phyloP scores from a whole-genome alignment of 1,140 invertebrate genomes.

The Drosophila burlai region DNA sequence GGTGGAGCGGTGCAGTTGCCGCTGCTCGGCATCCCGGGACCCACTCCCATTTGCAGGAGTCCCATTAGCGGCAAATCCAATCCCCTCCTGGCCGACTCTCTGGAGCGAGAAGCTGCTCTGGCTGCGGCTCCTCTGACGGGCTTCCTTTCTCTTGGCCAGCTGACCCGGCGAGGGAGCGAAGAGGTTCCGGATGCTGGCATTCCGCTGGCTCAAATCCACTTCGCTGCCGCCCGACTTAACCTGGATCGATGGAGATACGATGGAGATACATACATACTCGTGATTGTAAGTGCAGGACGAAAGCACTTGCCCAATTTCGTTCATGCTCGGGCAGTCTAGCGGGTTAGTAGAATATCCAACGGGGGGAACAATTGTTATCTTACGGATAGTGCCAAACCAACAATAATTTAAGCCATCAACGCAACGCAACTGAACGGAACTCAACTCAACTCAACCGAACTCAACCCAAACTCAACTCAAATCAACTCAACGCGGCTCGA shows the following conservation, averaged over 20 bases:
- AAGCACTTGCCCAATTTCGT: slow-evolving; percentile 33
- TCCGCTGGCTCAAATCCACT: slow-evolving; percentile 64
- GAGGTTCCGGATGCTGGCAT: slow-evolving; percentile 76
- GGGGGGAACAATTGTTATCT: slow-evolving; percentile 44
- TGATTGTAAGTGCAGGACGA: slow-evolving; percentile 48
- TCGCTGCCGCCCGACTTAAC: slow-evolving; percentile 70
- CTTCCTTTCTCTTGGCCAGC: slow-evolving; percentile 63
- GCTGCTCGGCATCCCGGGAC: background rate
- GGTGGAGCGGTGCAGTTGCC: slow-evolving; percentile 9
- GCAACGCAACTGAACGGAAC: slow-evolving; percentile 35
- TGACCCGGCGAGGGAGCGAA: slow-evolving; percentile 59
- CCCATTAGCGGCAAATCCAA: slow-evolving; percentile 11
- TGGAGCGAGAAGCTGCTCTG: slow-evolving; percentile 70
- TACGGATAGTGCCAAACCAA: slow-evolving; percentile 45
- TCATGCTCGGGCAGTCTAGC: slow-evolving; percentile 42
- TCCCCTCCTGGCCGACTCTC: slow-evolving; percentile 35
- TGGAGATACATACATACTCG: slow-evolving; percentile 31
- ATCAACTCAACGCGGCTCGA: slow-evolving; percentile 14
- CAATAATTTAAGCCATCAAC: slow-evolving; percentile 55
- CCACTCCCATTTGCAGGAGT: slow-evolving; percentile 6
- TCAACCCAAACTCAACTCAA: slow-evolving; percentile 41
- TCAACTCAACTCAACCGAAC: slow-evolving; percentile 19
- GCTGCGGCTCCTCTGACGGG: slow-evolving; percentile 66
- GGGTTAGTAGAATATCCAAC: slow-evolving; percentile 66
- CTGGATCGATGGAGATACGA: slow-evolving; percentile 57